These are phyloP conservation scores for Andrena minutula DNA, from an alignment of 2,888 invertebrate genomes.

Conservation along the genomic window DNA sequence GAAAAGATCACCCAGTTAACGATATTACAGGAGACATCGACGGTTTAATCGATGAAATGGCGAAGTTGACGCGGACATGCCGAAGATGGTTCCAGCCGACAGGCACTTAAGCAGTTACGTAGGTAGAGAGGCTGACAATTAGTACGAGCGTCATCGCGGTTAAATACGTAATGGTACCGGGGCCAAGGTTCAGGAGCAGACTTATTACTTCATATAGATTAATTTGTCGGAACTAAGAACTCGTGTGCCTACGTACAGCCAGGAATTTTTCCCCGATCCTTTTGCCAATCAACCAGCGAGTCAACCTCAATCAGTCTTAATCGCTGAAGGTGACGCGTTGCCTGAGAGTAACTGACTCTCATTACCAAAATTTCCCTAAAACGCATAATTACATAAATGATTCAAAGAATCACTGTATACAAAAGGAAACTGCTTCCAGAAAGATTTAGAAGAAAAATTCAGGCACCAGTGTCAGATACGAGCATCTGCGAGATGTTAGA, in stretches of 20 bases:
- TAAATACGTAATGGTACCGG: slow-evolving; percentile 77
- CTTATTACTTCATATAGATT: slow-evolving; percentile 74
- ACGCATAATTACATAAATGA: not conserved
- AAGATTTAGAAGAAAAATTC: not conserved
- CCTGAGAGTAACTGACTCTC: not conserved
- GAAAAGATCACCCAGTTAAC: not conserved
- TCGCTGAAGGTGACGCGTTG: slow-evolving; percentile 20
- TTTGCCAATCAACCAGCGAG: not conserved
- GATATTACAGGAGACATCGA: slow-evolving; percentile 2
- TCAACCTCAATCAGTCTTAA: slow-evolving; percentile 26
- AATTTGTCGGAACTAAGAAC: slow-evolving; percentile 69
- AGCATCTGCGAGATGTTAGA: not conserved
- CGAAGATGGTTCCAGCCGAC: slow-evolving; percentile 4
- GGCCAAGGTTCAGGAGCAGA: slow-evolving; percentile 78
- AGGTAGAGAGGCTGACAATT: slow-evolving; percentile 62
- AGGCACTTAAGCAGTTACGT: slow-evolving; percentile 49
- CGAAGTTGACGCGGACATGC: slow-evolving; percentile 10
- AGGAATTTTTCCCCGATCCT: slow-evolving; percentile 19
- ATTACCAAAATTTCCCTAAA: not conserved
- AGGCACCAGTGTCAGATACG: not conserved
- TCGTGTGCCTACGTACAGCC: slow-evolving; percentile 30
- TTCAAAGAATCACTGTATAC: not conserved
- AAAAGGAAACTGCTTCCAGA: not conserved
- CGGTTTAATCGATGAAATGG: slow-evolving; percentile 33
- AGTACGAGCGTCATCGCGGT: slow-evolving; percentile 68